Evolutionary conservation across 2,797 vertebrate genomes (phyloP), one percentile per base, ranked within the genome.

Genomic region (Myotis findleyi): DNA sequence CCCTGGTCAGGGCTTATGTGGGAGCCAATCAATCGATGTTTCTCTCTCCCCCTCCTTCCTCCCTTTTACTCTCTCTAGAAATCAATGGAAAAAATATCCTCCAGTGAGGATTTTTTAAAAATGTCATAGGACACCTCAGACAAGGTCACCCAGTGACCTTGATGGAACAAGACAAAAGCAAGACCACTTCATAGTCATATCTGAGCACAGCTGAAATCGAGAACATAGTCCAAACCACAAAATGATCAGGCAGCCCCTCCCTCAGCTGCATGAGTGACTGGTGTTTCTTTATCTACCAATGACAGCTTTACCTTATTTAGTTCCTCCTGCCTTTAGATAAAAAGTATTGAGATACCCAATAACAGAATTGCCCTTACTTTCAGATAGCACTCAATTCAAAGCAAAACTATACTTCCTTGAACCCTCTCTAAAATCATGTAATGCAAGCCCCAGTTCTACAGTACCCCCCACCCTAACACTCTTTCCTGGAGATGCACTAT

Each of bases 401-500:
- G 12, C 12, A 83, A 82, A 95, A 77, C 2, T 47, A 57, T n/a
- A 12, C 16, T 93, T 68, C 21, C 36, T 64, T 73, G 36, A 53
- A 30, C 5, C 6, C 13, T 84, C 18, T 53, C 38, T 49, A 83
- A 83, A 94, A 73, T 51, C 16, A 69, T 73, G 7, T 9, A 49
- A 44, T 2, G 3, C 23, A 23, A 81, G 5, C 4, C 14, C 16
- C 10, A 38, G 16, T 68, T 79, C 75, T 79, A 49, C 20, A 20
- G n/a, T 2, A 9, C 17, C 0, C 2, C 9, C 9, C 2, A 3
- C 5, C 25, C 0, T 2, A 6, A 7, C 6, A n/a, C 5, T 2
- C 8, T 76, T 64, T 82, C 25, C 25, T 4, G 21, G 41, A 84
- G 18, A 84, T 20, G 23, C 25, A 68, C 25, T 7, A 3, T 21